Evolutionary conservation across 2,113 vertebrate species (phyloP).

Genomic region (Conger conger): DNA sequence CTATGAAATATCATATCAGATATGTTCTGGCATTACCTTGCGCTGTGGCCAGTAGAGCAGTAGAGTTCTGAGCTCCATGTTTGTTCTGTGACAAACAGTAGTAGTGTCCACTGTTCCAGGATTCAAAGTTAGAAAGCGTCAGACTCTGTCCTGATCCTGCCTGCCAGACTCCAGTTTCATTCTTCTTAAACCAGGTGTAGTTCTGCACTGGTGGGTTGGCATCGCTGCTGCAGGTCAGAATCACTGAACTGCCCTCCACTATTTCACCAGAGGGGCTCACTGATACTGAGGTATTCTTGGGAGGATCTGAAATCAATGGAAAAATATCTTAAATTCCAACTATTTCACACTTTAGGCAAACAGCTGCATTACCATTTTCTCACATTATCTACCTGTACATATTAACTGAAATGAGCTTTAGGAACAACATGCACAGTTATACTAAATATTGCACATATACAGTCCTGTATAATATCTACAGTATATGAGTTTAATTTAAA

Average conservation of each 20-base stretch:
- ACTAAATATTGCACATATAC: too few species aligned
- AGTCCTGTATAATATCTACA: too few species aligned
- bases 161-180: background rate
- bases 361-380: too few species aligned
- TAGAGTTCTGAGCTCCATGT: background rate
- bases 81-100: constrained; percentile 11
- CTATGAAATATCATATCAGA: too few species aligned
- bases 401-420: too few species aligned
- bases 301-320: background rate
- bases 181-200: constrained; percentile 32
- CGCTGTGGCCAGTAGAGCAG: too few species aligned
- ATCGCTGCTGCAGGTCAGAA: constrained; percentile 32
- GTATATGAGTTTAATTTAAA: too few species aligned
- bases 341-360: too few species aligned
- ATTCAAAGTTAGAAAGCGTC: background rate
- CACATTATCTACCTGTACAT: too few species aligned
- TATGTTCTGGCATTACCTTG: too few species aligned
- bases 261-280: background rate
- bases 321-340: background rate
- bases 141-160: background rate
- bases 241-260: constrained; percentile 19
- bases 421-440: too few species aligned
- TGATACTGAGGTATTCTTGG: background rate
- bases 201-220: constrained; percentile 29
- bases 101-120: constrained; percentile 13